Evolutionary conservation across 2,888 invertebrate species (phyloP).

Genomic region (Mamestra brassicae): DNA sequence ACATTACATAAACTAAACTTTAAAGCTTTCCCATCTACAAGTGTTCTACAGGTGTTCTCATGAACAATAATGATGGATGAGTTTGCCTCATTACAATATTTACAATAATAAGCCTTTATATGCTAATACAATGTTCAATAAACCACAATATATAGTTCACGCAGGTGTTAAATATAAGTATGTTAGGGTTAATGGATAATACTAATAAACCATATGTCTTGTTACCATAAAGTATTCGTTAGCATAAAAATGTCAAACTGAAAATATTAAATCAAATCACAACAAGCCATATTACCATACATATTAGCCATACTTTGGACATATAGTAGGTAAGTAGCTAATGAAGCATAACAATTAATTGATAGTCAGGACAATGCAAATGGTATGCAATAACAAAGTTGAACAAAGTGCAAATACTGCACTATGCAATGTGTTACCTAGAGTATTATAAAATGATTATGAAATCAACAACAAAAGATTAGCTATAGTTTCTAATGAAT

Average conservation of each 20-base stretch:
- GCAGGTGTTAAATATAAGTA: not conserved
- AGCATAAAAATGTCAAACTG: constrained; percentile 15
- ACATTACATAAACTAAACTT: not conserved
- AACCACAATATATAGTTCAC: not conserved
- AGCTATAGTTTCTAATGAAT: not conserved
- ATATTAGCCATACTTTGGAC: too few species aligned
- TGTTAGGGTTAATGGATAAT: constrained; percentile 12
- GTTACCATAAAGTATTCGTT: not conserved
- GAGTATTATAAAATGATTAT: constrained; percentile 32
- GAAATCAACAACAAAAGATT: constrained; percentile 37
- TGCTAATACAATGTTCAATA: not conserved
- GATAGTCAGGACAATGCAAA: constrained; percentile 37
- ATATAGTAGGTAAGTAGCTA: constrained; percentile 6
- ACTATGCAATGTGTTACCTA: constrained; percentile 33
- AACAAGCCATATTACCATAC: constrained; percentile 14
- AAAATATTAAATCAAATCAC: constrained; percentile 7
- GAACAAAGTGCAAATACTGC: constrained; percentile 35
- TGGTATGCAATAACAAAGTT: constrained; percentile 44
- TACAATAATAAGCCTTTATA: not conserved
- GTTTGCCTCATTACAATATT: constrained; percentile 3
- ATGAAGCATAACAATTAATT: constrained; percentile 47
- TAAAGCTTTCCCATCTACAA: not conserved
- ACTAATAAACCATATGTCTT: not conserved
- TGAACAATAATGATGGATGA: not conserved
- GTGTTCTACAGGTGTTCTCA: not conserved